Evolutionary conservation across 2,888 invertebrate genomes (phyloP).

Genomic region (Pachymerium ferrugineum): DNA sequence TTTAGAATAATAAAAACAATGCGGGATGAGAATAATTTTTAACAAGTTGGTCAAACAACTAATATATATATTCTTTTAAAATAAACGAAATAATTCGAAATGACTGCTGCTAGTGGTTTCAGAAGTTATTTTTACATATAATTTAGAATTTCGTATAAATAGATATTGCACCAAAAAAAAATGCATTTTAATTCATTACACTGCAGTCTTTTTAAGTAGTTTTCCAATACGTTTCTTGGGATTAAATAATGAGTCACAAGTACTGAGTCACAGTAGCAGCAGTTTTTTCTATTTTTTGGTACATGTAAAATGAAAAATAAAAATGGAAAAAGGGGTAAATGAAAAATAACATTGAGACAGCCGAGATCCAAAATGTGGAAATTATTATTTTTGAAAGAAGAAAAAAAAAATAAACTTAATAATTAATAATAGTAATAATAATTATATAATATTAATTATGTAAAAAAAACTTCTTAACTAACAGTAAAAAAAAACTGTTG

Average conservation of each 20-base stretch:
- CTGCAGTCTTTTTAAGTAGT: slow-evolving; percentile 5
- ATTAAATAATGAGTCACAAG: not conserved
- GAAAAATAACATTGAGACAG: slow-evolving; percentile 12
- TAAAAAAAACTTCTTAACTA: not conserved
- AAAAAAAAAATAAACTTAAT: slow-evolving; percentile 29
- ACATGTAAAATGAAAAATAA: not conserved
- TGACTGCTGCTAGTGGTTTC: slow-evolving; percentile 1
- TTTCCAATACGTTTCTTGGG: not conserved
- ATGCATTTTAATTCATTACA: not conserved
- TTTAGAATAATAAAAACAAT: slow-evolving; percentile 33
- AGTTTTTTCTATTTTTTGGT: not conserved
- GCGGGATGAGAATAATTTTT: slow-evolving; percentile 28
- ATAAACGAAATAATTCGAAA: not conserved
- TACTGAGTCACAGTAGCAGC: not conserved
- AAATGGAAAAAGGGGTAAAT: not conserved
- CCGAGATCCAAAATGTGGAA: slow-evolving; percentile 35
- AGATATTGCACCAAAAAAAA: too few relatives aligned
- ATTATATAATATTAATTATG: not conserved
- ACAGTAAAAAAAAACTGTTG: not conserved
- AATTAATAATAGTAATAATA: slow-evolving; percentile 20
- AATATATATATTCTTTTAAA: not conserved
- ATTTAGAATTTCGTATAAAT: too few relatives aligned
- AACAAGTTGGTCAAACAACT: slow-evolving; percentile 30
- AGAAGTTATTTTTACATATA: too few relatives aligned
- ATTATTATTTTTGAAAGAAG: slow-evolving; percentile 1